phyloP scores from a whole-genome alignment of 2,113 vertebrate genomes.

The Motacilla alba region DNA sequence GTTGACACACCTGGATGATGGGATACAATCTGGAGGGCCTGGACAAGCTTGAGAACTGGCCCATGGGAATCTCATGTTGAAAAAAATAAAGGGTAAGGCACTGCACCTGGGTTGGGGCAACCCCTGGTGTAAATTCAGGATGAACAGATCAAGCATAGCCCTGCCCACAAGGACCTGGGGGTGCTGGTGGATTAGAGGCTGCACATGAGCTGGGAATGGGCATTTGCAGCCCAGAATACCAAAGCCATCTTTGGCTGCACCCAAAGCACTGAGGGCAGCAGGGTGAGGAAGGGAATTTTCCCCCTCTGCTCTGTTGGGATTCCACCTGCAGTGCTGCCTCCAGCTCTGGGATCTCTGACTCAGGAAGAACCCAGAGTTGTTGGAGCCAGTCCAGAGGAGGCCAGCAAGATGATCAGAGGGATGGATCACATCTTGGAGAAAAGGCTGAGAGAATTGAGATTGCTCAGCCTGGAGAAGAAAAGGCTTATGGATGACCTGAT shows the following conservation, averaged over 20 bases:
- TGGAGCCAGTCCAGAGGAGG: background rate
- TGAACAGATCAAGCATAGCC: background rate
- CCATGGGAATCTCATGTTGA: background rate
- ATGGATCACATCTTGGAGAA: background rate
- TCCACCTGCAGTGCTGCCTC: background rate
- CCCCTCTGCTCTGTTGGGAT: background rate
- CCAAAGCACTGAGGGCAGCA: background rate
- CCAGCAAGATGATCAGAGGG: background rate
- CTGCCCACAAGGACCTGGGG: background rate
- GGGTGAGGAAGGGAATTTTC: background rate
- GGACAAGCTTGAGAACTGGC: background rate
- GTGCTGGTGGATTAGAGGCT: background rate
- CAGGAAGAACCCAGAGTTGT: background rate
- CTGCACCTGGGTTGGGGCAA: background rate
- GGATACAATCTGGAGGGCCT: background rate
- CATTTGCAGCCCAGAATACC: background rate
- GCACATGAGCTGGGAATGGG: background rate
- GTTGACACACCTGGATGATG: background rate
- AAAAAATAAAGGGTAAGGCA: background rate
- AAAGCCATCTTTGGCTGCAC: fast-evolving
- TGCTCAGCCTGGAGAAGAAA: background rate
- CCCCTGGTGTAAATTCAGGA: background rate
- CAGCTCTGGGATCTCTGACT: background rate
- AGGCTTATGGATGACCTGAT: background rate
- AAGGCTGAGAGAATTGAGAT: background rate